Base-by-base conservation (phyloP, 2,113 vertebrate species). In the Osmerus eperlanus region DNA sequence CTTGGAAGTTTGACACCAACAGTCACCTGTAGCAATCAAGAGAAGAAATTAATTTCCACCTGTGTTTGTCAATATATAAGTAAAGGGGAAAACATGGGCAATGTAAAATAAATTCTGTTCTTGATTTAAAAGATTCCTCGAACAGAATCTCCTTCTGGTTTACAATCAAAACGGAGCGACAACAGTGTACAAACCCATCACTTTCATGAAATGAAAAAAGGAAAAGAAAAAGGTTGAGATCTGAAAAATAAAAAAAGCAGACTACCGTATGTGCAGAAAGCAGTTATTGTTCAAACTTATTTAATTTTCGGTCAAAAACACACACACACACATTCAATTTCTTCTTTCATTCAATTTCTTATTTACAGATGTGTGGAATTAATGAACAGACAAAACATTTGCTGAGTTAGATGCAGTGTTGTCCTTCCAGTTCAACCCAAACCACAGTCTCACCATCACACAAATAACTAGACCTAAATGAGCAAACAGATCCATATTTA, bases 371-470 rank as follows among this genome's bases (percentile, higher is more conserved):
- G 3, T 51, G 18, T 18, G 47, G 36, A 21, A 16, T n/a, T 32
- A 32, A 65, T 32, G 12, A 29, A 63, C 32, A n/a, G 41, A 52
- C 16, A 21, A 47, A 14, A 65, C 16, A 4, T 12, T 65, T 47
- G 29, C 28, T 64, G 62, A 18, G 64, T 65, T 41, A 65, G 64
- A 65, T 41, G 21, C 58, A 56, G 32, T 41, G 2, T 19, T 21
- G 16, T 23, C 47, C 36, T 51, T 65, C 36, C 64, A 65, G 36
- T 51, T 65, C 9, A 65, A 65, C 64, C 41, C 36, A 65, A 52
- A 23, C 16, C 29, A n/a, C 63, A 64, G 23, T 16, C 15, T 41
- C 29, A 65, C 16, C n/a, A 56, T n/a, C 55, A 56, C 16, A 16
- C 55, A 56, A 18, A 56, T 16, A 56, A 18, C 41, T 47, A 47